Percentiles rank a stretch among this genome's conserved stretches.
Conservation (phyloP, 2,888 invertebrate genomes). For the Hylaea fasciaria region DNA sequence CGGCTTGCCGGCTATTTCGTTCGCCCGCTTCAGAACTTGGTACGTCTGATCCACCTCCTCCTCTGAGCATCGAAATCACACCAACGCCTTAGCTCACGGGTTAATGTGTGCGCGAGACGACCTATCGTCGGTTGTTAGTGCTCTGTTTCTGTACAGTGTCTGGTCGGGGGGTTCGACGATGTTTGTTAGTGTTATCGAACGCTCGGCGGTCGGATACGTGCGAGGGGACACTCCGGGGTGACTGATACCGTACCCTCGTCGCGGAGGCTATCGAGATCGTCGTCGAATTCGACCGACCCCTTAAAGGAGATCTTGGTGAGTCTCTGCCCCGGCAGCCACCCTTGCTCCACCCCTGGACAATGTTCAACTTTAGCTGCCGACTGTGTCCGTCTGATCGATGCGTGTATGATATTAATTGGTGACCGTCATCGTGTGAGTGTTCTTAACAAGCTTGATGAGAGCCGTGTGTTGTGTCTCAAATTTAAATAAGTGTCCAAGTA, state of each 20-base stretch:
- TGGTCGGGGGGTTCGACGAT: constrained; percentile 49
- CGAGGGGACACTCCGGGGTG: constrained; percentile 71
- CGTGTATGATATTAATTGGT: constrained; percentile 41
- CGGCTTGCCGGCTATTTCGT: constrained; percentile 90
- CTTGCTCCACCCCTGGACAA: constrained; percentile 80
- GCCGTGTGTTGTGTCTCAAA: constrained; percentile 50
- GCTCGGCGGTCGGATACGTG: constrained; percentile 62
- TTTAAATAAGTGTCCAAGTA: constrained; percentile 33
- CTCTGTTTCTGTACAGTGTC: constrained; percentile 59
- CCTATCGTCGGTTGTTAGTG: constrained; percentile 54
- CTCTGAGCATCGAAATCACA: constrained; percentile 81
- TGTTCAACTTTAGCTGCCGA: constrained; percentile 68
- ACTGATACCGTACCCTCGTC: constrained; percentile 79
- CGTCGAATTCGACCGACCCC: constrained; percentile 80
- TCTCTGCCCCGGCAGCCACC: constrained; percentile 84
- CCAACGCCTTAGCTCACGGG: constrained; percentile 43
- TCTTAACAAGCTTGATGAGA: constrained; percentile 56
- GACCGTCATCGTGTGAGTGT: constrained; percentile 50
- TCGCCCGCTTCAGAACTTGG: constrained; percentile 97
- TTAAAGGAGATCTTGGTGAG: constrained; percentile 82
- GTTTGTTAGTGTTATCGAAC: constrained; percentile 62
- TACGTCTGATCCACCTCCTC: constrained; percentile 96
- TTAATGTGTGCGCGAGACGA: constrained; percentile 39
- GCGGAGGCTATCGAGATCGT: constrained; percentile 81
- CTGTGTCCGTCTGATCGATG: constrained; percentile 53